A percentile compares a stretch with the other conserved stretches of the same genome.
Evolutionary conservation across 92 coral and sea anemone genomes (phyloP).

Genomic region (Zoanthus solanderi): DNA sequence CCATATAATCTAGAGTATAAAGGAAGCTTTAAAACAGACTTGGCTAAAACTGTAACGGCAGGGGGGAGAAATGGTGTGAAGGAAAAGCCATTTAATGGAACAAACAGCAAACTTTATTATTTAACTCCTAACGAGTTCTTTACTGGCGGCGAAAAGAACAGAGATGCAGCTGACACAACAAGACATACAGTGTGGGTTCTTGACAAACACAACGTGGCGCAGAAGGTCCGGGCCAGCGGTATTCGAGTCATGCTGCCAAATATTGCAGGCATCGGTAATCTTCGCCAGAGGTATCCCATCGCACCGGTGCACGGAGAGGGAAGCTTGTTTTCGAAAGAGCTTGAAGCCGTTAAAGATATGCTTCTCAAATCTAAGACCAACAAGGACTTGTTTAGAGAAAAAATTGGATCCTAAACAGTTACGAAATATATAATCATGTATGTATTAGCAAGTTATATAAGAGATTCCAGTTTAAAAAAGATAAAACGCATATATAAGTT

Average conservation of each 20-base stretch:
- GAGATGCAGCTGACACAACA: slow-evolving; percentile 68
- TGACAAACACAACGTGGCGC: slow-evolving; percentile 26
- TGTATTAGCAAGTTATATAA: too few species aligned
- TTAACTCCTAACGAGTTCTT: slow-evolving; percentile 62
- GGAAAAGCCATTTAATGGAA: slow-evolving; percentile 56
- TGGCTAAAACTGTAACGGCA: slow-evolving; percentile 9
- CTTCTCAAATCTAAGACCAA: slow-evolving; percentile 34
- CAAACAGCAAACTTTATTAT: slow-evolving; percentile 53
- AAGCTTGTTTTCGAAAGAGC: slow-evolving; percentile 36
- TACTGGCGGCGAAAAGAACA: slow-evolving; percentile 41
- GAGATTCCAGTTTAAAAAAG: too few species aligned
- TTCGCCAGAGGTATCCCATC: slow-evolving; percentile 53
- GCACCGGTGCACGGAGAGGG: slow-evolving; percentile 43
- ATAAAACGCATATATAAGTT: too few species aligned
- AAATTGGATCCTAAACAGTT: background rate
- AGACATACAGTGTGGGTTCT: slow-evolving; percentile 56
- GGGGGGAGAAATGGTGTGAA: slow-evolving; percentile 40
- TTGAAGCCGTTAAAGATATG: slow-evolving; percentile 21
- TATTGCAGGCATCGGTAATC: slow-evolving; percentile 36
- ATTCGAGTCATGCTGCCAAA: slow-evolving; percentile 42
- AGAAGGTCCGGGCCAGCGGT: slow-evolving; percentile 51
- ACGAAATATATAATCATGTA: too few species aligned
- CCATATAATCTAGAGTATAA: slow-evolving; percentile 21
- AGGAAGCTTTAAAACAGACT: background rate
- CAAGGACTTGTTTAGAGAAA: slow-evolving; percentile 30